Evolutionary conservation across 2,797 vertebrate genomes (phyloP).

Genomic region (Morus bassanus): DNA sequence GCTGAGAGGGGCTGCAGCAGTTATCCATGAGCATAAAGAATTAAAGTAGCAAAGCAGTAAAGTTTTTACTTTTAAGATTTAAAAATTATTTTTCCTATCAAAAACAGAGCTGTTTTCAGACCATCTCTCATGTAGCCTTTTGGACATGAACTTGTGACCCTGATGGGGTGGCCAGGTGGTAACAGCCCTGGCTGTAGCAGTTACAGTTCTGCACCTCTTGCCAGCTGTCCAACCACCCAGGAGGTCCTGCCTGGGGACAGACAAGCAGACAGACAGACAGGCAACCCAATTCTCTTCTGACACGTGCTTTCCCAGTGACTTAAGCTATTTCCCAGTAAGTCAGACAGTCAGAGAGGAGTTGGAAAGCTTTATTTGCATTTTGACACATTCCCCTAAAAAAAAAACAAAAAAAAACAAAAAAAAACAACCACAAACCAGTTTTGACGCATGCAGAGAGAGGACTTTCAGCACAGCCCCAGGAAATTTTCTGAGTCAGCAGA

Average conservation of each 20-base stretch:
- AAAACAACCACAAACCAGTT: not conserved
- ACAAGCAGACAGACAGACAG: not conserved
- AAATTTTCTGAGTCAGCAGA: not conserved
- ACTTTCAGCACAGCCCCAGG: not conserved
- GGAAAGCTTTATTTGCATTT: not conserved
- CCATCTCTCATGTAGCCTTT: not conserved
- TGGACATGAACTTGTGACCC: not conserved
- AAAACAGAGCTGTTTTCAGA: not conserved
- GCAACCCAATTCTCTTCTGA: not conserved
- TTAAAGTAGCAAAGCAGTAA: not conserved
- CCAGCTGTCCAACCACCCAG: not conserved
- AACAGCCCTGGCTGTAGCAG: not conserved
- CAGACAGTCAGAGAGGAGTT: not conserved
- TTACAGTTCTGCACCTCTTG: not conserved
- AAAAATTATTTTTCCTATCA: not conserved
- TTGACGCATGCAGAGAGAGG: not conserved
- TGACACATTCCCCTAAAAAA: not conserved
- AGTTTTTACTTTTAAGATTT: not conserved
- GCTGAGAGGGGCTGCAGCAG: not conserved
- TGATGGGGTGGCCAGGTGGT: not conserved
- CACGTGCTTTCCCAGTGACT: not conserved
- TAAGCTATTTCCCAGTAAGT: not conserved
- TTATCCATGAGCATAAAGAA: not conserved
- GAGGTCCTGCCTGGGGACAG: not conserved
- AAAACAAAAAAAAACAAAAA: not conserved